Evolutionary conservation across 2,113 vertebrate genomes (phyloP), one percentile per base, ranked within the genome.

Genomic region (Dissostichus mawsoni): DNA sequence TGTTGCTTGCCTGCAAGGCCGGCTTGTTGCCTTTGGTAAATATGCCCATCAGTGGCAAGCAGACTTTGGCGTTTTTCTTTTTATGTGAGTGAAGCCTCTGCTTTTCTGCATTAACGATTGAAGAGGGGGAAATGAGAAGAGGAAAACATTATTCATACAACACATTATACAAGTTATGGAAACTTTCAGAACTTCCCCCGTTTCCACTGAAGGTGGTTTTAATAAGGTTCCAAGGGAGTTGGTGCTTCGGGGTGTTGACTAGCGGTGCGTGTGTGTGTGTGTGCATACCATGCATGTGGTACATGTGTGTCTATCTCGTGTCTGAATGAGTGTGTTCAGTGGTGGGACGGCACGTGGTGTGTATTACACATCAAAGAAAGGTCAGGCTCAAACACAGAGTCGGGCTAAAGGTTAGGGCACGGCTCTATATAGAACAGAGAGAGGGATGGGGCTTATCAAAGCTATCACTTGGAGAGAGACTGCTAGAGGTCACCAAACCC

Each of bases 181-280:
- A 90, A 93, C 94, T 94, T 94, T 94, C 90, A 95, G 93, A 94
- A 94, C 87, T 94, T 94, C 93, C 89, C 90, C 83, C 85, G 75
- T 93, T 94, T 94, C 88, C 90, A 89, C 92, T 93, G 92, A 94
- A 94, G 88, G 82, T 91, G 89, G 85, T 89, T 95, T 95, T 96
- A 96, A 96, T 95, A 95, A 94, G 94, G 92, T 95, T 96, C 93
- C 93, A 73, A 86, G 94, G 95, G 94, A 95, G 90, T 93, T 94
- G 85, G 76, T 65, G 89, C 92, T 92, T 89, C 76, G 51, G 90
- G 91, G 89, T 84, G 87, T 91, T 92, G 87, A 92, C 86, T 87
- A 85, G 86, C 87, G 62, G 70, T 78, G 86, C 71, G 18, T 73
- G 69, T 59, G 64, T 58, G 69, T 59, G 64, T 58, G 56, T 52